Conservation (phyloP, 2,113 vertebrate species). For the Chiloscyllium plagiosum region DNA sequence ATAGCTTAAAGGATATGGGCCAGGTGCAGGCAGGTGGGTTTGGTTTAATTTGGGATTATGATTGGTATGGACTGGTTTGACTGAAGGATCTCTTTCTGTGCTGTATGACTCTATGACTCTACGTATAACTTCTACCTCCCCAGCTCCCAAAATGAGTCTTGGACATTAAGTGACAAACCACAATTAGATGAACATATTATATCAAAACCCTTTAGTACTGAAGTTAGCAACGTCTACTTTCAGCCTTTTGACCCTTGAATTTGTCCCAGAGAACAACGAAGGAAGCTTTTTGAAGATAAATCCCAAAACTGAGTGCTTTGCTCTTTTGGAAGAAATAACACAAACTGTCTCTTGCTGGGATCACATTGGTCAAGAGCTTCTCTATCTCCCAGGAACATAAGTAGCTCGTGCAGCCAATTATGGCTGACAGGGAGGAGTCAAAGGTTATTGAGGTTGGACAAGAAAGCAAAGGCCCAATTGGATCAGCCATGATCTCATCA, state of each 20-base stretch:
- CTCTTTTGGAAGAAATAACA: neutral
- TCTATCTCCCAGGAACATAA: neutral
- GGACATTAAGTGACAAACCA: neutral
- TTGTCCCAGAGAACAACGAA: neutral
- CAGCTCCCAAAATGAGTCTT: neutral
- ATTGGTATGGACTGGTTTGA: no score
- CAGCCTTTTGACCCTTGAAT: no score
- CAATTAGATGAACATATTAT: neutral
- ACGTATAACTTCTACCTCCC: neutral
- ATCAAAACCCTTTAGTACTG: neutral
- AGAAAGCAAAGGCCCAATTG: no score
- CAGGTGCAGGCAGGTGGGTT: no score
- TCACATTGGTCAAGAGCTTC: neutral
- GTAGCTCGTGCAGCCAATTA: neutral
- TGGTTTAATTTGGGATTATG: no score
- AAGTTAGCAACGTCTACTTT: neutral
- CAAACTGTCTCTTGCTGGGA: neutral
- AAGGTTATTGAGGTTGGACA: no score
- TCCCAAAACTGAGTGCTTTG: neutral
- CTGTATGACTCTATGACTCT: no score
- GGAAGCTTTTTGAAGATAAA: neutral
- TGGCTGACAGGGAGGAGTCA: no score
- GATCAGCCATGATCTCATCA: no score
- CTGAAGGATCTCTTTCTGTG: no score
- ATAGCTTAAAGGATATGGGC: neutral